phyloP scores from a whole-genome alignment of 2,113 vertebrate species.

The Piaya cayana region DNA sequence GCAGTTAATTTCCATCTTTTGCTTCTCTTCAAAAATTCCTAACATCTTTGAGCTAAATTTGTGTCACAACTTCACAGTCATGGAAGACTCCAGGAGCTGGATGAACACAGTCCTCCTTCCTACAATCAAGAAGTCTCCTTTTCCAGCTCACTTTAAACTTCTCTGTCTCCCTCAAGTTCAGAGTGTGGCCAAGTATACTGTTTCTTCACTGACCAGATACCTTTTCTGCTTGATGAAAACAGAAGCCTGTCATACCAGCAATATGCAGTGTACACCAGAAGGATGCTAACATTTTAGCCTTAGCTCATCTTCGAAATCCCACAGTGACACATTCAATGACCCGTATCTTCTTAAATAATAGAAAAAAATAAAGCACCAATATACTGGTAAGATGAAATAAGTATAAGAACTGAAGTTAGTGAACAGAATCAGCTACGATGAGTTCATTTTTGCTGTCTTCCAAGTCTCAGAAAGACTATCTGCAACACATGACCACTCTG shows the following conservation, averaged over 20 bases:
- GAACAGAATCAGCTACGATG: background rate
- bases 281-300: background rate
- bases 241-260: background rate
- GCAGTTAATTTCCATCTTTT: background rate
- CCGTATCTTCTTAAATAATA: background rate
- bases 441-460: background rate
- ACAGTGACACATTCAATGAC: background rate
- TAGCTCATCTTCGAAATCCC: background rate
- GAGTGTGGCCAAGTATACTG: background rate
- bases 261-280: background rate
- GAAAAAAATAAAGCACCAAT: background rate
- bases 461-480: background rate
- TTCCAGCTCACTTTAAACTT: background rate
- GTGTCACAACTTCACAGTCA: background rate
- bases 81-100: background rate
- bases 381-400: background rate
- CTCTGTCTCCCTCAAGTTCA: background rate
- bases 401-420: background rate
- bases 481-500: background rate
- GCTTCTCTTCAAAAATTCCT: background rate
- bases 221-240: background rate
- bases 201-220: background rate
- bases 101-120: background rate
- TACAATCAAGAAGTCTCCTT: background rate
- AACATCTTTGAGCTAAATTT: background rate